These are phyloP conservation scores for Drosophila ustulata DNA, from an alignment of 2,888 invertebrate genomes.

Conservation along the genomic window DNA sequence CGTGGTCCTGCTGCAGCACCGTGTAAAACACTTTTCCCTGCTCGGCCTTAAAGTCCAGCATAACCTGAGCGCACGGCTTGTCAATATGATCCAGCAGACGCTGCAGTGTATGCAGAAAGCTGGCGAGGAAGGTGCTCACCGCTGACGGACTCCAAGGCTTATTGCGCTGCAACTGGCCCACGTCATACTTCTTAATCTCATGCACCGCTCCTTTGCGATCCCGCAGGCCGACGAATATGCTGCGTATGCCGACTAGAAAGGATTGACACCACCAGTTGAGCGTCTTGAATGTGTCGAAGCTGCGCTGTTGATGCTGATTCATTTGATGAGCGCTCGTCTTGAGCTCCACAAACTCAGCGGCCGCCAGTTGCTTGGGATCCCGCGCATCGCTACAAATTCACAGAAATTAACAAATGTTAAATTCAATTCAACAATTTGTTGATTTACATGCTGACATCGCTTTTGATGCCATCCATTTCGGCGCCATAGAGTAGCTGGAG, in stretches of 20 bases:
- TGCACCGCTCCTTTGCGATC: constrained; percentile 38
- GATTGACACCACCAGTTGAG: constrained; percentile 69
- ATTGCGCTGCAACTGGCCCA: constrained; percentile 29
- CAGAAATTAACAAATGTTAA: neutral
- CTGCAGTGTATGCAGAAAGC: constrained; percentile 50
- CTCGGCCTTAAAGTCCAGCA: constrained; percentile 37
- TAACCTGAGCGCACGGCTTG: constrained; percentile 41
- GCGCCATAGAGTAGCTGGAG: constrained; percentile 55
- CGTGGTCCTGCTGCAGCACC: constrained; percentile 9
- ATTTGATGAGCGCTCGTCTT: constrained; percentile 38
- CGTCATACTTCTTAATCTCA: constrained; percentile 30
- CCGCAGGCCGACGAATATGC: constrained; percentile 51
- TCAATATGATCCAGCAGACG: constrained; percentile 43
- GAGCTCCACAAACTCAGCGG: constrained; percentile 56
- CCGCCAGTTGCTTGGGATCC: constrained; percentile 29
- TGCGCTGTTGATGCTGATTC: constrained; percentile 20
- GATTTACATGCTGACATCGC: constrained; percentile 16
- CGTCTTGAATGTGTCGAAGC: constrained; percentile 50
- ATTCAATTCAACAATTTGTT: neutral
- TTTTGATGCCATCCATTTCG: constrained; percentile 64
- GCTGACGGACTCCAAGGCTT: constrained; percentile 62
- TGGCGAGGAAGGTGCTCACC: constrained; percentile 41
- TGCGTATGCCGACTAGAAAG: constrained; percentile 56
- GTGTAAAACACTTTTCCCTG: constrained; percentile 15
- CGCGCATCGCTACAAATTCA: constrained; percentile 40